Evolutionary conservation across 2,113 vertebrate species (phyloP).

Genomic region (Istiophorus platypterus): DNA sequence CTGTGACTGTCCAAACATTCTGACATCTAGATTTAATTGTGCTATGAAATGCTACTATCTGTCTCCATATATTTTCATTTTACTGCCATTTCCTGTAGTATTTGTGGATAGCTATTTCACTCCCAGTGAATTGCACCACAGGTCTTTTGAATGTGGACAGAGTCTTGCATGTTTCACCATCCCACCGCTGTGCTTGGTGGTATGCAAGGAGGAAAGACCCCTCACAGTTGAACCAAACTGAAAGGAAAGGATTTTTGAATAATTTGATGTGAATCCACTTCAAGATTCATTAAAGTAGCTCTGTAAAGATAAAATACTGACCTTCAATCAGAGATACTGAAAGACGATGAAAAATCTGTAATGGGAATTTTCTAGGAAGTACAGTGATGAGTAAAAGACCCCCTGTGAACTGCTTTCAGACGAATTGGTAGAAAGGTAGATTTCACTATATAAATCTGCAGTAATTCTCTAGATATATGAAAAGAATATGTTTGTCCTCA

Average conservation of each 20-base stretch:
- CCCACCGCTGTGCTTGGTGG: too few species aligned
- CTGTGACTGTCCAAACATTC: background rate
- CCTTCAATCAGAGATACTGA: constrained; percentile 30
- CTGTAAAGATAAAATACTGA: constrained; percentile 14
- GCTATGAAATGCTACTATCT: background rate
- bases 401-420: constrained; percentile 2
- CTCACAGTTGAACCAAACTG: background rate
- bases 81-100: background rate
- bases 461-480: background rate
- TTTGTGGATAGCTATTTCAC: background rate
- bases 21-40: background rate
- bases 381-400: background rate
- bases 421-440: background rate
- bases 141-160: background rate
- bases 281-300: constrained; percentile 5
- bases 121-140: background rate
- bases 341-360: constrained; percentile 7
- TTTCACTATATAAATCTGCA: background rate
- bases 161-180: background rate
- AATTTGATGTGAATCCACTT: background rate
- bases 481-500: background rate
- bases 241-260: background rate
- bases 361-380: constrained; percentile 18
- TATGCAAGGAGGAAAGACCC: background rate
- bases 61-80: background rate